Base-by-base conservation (phyloP, 2,113 vertebrate species). In the Oreotrochilus melanogaster region DNA sequence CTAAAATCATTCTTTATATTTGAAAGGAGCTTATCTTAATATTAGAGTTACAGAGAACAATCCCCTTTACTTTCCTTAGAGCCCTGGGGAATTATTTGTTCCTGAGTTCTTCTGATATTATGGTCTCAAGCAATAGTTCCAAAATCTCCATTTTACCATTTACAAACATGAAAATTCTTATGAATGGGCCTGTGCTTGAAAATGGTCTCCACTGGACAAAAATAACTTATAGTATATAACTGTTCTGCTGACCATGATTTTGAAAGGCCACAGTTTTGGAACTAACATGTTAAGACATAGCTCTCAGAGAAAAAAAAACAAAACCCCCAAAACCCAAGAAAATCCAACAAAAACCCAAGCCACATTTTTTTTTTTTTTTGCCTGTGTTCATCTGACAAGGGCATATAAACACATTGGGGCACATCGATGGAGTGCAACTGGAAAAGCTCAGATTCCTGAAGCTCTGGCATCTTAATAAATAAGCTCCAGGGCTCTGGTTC, bases 351-450 rank as follows among this genome's bases (percentile, higher is more conserved):
- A 42, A 54, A n/a, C 48, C 48, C 48, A 23, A 10, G 9, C 4
- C 4, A n/a, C 6, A 10, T n/a, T 48, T 51, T 47, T 53, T n/a
- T 48, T 51, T 47, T 53, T 39, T 39, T 66, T 54, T 33, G 22
- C n/a, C 35, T 11, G 3, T 37, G 30, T 66, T 60, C 19, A 18
- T 66, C 31, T 91, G 37, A 33, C 14, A 23, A 54, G 30, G 33
- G 1, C 54, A 5, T 62, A 17, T 42, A 37, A 53, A 70, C 27
- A 50, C 0, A 0, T 4, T 60, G 25, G 23, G 9, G 28, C 27
- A 11, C 9, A 11, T 25, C 2, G 3, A 0, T 51, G 18, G 42
- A 66, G 9, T 57, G 25, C 33, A 79, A 21, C n/a, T 70, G 53
- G 56, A 50, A 48, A 84, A 88, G 50, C 18, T 82, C 18, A 2